Percentiles rank a stretch among this genome's conserved stretches.
phyloP scores from a whole-genome alignment of 2,113 vertebrate species.

The Leptosomus discolor region DNA sequence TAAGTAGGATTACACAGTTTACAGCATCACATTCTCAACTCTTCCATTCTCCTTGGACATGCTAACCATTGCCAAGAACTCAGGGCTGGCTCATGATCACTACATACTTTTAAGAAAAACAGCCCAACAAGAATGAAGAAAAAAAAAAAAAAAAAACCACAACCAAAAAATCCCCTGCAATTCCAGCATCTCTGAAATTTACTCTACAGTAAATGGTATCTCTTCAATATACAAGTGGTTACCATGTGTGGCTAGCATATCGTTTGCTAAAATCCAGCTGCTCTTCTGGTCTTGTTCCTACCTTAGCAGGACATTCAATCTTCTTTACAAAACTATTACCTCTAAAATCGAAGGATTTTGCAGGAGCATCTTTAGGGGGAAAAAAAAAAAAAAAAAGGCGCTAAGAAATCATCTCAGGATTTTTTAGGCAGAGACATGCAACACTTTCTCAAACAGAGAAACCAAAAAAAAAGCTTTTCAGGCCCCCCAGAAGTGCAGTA shows the following conservation, averaged over 20 bases:
- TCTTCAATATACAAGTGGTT: not conserved
- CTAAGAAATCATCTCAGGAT: not conserved
- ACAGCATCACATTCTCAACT: not conserved
- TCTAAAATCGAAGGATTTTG: not conserved
- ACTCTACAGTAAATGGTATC: not conserved
- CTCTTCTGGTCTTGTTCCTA: not conserved
- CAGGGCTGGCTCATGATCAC: not conserved
- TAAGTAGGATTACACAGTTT: not conserved
- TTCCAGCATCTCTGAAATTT: not conserved
- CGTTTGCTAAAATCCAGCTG: not conserved
- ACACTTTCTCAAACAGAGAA: not conserved
- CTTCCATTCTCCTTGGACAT: not conserved
- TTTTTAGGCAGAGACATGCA: not conserved
- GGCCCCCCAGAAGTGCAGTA: not conserved
- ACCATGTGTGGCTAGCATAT: not conserved
- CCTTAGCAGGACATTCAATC: not conserved
- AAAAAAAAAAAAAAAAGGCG: not conserved
- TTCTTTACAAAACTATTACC: not conserved
- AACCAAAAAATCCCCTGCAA: not conserved
- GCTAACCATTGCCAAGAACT: not conserved
- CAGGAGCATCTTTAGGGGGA: not conserved
- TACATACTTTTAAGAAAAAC: not conserved
- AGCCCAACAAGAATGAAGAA: not conserved
- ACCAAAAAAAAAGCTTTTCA: not conserved
- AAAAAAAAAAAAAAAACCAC: not conserved